phyloP scores from a whole-genome alignment of 1,140 invertebrate species.

The Drusus annulatus region DNA sequence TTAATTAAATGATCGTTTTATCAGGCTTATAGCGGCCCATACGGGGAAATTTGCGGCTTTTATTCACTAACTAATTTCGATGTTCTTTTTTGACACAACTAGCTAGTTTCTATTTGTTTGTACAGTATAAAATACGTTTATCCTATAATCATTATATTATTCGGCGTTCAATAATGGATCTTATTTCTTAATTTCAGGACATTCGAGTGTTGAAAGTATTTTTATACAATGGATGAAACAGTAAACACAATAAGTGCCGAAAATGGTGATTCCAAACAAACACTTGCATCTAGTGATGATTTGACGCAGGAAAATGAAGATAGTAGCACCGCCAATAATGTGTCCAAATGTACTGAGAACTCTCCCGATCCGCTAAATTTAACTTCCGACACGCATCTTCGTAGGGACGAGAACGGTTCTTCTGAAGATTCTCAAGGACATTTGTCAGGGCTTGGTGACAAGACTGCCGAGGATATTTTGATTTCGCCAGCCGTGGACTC shows the following conservation, averaged over 20 bases:
- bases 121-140: background rate
- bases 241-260: slow-evolving; percentile 22
- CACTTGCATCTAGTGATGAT: background rate
- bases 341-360: background rate
- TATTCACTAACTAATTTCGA: slow-evolving; percentile 15
- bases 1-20: background rate
- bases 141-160: background rate
- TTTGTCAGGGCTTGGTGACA: background rate
- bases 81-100: slow-evolving; percentile 11
- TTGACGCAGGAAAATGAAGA: background rate
- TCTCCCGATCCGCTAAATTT: no score
- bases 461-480: background rate
- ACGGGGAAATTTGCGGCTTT: background rate
- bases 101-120: background rate
- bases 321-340: background rate
- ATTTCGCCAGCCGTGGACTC: background rate
- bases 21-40: background rate
- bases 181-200: background rate
- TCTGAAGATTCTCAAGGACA: background rate
- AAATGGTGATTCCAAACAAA: slow-evolving; percentile 5
- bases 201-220: background rate
- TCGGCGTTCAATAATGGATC: background rate
- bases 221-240: slow-evolving; percentile 14
- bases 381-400: no score
- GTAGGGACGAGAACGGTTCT: no score